Percentiles rank a stretch among this genome's conserved stretches.
phyloP scores from a whole-genome alignment of 1,140 invertebrate species.

The Streblospio benedicti region DNA sequence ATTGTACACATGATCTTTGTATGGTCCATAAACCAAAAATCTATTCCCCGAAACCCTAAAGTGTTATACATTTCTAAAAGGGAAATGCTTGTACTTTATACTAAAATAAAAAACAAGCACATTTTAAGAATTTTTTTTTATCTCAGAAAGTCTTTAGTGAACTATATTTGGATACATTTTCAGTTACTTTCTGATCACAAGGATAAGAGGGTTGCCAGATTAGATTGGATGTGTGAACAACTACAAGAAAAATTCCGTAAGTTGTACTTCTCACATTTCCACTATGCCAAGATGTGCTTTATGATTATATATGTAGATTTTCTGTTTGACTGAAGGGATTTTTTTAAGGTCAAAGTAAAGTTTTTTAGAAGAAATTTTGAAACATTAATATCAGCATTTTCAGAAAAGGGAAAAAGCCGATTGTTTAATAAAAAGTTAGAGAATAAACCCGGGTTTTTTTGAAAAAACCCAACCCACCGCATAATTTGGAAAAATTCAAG shows the following conservation, averaged over 20 bases:
- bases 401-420: constrained; percentile 57
- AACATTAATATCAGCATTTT: neutral
- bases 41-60: no score
- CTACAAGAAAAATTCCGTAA: constrained; percentile 57
- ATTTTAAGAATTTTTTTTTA: no score
- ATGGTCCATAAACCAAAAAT: no score
- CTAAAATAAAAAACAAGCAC: no score
- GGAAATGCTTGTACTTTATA: no score
- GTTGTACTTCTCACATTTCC: no score
- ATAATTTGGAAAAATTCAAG: neutral
- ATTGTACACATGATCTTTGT: no score
- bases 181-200: no score
- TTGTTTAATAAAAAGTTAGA: neutral
- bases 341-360: neutral
- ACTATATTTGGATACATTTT: no score
- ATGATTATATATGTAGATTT: neutral
- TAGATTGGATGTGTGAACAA: constrained; percentile 25
- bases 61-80: no score
- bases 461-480: no score
- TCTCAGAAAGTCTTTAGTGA: no score
- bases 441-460: neutral
- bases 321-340: neutral
- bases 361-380: neutral
- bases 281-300: neutral
- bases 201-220: constrained; percentile 1